Percentiles rank a stretch among this genome's conserved stretches.
Conservation (phyloP, 2,797 vertebrate species). For the Anableps anableps region DNA sequence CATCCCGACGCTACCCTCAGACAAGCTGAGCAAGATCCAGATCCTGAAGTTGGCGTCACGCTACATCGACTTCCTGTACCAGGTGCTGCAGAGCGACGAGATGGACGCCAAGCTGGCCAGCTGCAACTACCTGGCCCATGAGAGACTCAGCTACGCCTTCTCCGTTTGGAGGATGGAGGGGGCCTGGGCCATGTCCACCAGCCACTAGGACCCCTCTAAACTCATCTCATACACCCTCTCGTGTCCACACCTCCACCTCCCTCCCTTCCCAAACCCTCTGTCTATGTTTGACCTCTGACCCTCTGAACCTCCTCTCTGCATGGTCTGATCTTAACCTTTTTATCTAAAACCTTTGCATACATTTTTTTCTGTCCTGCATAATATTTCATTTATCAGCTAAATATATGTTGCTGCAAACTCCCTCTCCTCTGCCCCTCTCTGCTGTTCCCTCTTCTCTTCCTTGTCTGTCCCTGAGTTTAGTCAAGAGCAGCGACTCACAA, state of each 20-base stretch:
- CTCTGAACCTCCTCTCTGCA: slow-evolving; percentile 31
- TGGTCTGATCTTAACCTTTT: slow-evolving; percentile 45
- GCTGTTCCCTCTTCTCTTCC: slow-evolving; percentile 41
- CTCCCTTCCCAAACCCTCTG: slow-evolving; percentile 44
- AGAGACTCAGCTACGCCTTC: slow-evolving; percentile 90
- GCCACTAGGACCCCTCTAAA: slow-evolving; percentile 79
- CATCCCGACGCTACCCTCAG: slow-evolving; percentile 89
- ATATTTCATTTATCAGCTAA: slow-evolving; percentile 20
- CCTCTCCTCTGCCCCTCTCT: slow-evolving; percentile 17
- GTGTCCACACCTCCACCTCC: slow-evolving; percentile 60
- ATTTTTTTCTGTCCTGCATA: slow-evolving; percentile 24
- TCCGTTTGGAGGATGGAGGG: slow-evolving; percentile 93
- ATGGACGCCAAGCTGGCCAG: slow-evolving; percentile 88
- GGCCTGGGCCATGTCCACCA: slow-evolving; percentile 89
- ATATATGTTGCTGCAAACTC: slow-evolving; percentile 22
- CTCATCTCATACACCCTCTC: slow-evolving; percentile 54
- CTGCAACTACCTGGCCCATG: slow-evolving; percentile 89
- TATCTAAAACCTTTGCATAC: slow-evolving; percentile 35
- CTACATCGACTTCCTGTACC: slow-evolving; percentile 91
- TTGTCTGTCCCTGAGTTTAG: slow-evolving; percentile 58
- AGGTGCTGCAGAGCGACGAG: slow-evolving; percentile 89
- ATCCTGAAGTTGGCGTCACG: slow-evolving; percentile 89
- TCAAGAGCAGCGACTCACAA: slow-evolving; percentile 59
- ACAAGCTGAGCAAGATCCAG: slow-evolving; percentile 93
- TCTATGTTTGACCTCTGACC: slow-evolving; percentile 58